Conservation (phyloP, 2,797 vertebrate species). For the Hephaestus fuliginosus region DNA sequence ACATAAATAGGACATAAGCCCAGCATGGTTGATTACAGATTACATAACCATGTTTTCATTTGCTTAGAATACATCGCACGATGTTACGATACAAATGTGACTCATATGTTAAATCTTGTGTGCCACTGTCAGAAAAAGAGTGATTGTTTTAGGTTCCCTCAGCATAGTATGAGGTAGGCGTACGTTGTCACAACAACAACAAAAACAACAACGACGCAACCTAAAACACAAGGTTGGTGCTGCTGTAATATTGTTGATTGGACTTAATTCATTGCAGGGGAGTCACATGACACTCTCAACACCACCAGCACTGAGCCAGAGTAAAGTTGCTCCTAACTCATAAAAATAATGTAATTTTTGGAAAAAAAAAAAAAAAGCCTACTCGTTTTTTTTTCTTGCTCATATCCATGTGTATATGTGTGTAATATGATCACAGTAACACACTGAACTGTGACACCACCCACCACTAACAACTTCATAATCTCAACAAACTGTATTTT, state of each 20-base stretch:
- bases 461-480: background rate
- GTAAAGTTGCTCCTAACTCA: background rate
- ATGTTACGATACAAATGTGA: conserved; percentile 24
- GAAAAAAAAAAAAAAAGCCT: background rate
- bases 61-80: conserved; percentile 7
- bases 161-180: background rate
- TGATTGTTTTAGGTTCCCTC: conserved; percentile 16
- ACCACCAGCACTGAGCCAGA: background rate
- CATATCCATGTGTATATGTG: background rate
- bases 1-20: conserved; percentile 13
- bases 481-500: background rate
- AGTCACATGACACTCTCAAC: background rate
- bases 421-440: background rate
- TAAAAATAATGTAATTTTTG: background rate
- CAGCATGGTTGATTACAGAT: conserved; percentile 24
- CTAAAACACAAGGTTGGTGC: background rate
- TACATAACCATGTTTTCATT: conserved; percentile 27
- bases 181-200: conserved; percentile 1
- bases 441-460: background rate
- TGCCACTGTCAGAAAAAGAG: background rate
- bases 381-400: background rate
- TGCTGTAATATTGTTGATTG: background rate
- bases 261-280: background rate
- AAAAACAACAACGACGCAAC: background rate
- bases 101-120: conserved; percentile 25